Percentiles rank a stretch among this genome's conserved stretches.
phyloP scores from a whole-genome alignment of 2,888 invertebrate genomes.

The Embidobia sp. region DNA sequence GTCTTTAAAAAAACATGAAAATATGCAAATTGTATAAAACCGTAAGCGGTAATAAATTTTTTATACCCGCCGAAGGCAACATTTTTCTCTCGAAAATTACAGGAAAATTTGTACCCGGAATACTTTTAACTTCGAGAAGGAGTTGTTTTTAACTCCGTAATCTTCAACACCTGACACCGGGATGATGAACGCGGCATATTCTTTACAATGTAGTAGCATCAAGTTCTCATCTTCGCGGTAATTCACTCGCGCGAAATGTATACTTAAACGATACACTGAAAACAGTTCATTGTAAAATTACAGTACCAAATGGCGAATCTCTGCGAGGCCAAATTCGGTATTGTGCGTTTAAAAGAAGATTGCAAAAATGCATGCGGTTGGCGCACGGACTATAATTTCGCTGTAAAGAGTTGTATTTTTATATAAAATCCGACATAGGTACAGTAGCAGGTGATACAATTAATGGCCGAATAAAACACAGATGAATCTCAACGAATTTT shows the following conservation, averaged over 20 bases:
- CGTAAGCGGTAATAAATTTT: slow-evolving; percentile 31
- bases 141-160: slow-evolving; percentile 59
- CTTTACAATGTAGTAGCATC: slow-evolving; percentile 55
- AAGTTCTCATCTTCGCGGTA: slow-evolving; percentile 52
- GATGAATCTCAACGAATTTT: too few relatives aligned
- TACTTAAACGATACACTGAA: slow-evolving; percentile 56
- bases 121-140: slow-evolving; percentile 47
- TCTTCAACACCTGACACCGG: slow-evolving; percentile 61
- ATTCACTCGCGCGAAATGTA: slow-evolving; percentile 49
- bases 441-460: too few relatives aligned
- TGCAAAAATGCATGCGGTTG: slow-evolving; percentile 7
- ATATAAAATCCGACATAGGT: too few relatives aligned
- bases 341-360: slow-evolving; percentile 17
- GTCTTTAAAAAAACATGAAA: background rate
- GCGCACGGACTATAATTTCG: slow-evolving; percentile 29
- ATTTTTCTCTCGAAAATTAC: slow-evolving; percentile 42
- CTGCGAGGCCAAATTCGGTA: slow-evolving; percentile 41
- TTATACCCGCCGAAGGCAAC: slow-evolving; percentile 20
- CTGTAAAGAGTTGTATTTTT: slow-evolving; percentile 16
- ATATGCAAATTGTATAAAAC: slow-evolving; percentile 40
- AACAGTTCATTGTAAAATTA: slow-evolving; percentile 48
- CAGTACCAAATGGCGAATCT: slow-evolving; percentile 53
- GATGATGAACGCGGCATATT: slow-evolving; percentile 48
- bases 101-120: slow-evolving; percentile 43
- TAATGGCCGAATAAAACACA: too few relatives aligned